A percentile compares a stretch with the other conserved stretches of the same genome.
These are phyloP conservation scores for Scolopax bukidnonensis DNA, from an alignment of 2,797 vertebrate species.

Conservation along the genomic window DNA sequence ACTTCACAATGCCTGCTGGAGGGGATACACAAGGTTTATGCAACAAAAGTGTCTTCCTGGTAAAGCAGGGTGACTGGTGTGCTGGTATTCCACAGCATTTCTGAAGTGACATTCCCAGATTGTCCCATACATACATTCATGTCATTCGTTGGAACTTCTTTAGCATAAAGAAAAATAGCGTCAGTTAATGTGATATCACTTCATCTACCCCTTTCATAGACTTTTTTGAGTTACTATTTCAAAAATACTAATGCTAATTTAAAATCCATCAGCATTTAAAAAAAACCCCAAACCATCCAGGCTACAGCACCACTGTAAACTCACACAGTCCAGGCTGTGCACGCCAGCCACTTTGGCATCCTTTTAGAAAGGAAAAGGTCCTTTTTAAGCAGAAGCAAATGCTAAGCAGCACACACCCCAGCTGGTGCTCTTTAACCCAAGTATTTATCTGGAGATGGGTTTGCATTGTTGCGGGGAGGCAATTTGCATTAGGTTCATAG, in stretches of 20 bases:
- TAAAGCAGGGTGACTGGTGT: rapidly evolving
- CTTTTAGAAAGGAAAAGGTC: background rate
- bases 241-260: background rate
- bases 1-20: background rate
- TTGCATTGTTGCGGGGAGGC: background rate
- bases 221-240: background rate
- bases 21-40: background rate
- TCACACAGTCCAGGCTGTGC: background rate
- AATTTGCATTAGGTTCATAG: conserved; percentile 11
- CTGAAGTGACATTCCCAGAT: background rate
- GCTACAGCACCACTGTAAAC: background rate
- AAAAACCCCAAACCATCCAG: no score
- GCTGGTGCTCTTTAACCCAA: conserved; percentile 43
- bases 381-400: conserved; percentile 1
- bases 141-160: background rate
- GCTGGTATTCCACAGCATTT: background rate
- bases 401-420: background rate
- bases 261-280: background rate
- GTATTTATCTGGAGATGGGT: background rate
- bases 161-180: background rate
- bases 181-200: background rate
- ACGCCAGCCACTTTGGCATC: background rate
- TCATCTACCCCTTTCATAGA: background rate
- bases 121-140: background rate
- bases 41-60: rapidly evolving